Evolutionary conservation across 1,140 invertebrate species (phyloP).

Genomic region (Bombus pascuorum): DNA sequence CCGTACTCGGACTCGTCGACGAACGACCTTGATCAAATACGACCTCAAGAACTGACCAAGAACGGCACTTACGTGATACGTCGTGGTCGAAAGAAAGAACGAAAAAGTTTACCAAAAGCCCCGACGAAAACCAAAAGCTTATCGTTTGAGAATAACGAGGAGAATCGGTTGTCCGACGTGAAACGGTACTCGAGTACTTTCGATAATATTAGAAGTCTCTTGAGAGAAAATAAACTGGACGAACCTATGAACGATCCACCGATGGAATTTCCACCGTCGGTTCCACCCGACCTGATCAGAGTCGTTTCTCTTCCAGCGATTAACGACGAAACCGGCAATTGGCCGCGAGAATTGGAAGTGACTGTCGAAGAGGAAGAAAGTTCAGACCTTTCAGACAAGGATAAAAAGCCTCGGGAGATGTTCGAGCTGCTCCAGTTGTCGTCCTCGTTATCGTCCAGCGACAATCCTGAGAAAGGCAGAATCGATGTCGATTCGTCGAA

Average conservation of each 20-base stretch:
- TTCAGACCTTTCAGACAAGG: slow-evolving; percentile 72
- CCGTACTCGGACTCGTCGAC: slow-evolving; percentile 86
- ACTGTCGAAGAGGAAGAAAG: slow-evolving; percentile 75
- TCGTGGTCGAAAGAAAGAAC: slow-evolving; percentile 85
- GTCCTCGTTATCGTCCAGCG: slow-evolving; percentile 2
- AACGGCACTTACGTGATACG: slow-evolving; percentile 89
- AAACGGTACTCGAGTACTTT: slow-evolving; percentile 90
- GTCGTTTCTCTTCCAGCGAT: slow-evolving; percentile 87
- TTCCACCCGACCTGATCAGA: slow-evolving; percentile 85
- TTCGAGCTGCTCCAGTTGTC: slow-evolving; percentile 45
- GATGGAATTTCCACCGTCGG: slow-evolving; percentile 81
- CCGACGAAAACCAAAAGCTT: slow-evolving; percentile 79
- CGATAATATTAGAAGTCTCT: slow-evolving; percentile 89
- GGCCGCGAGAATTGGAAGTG: slow-evolving; percentile 66
- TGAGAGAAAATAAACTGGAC: slow-evolving; percentile 83
- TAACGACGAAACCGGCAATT: slow-evolving; percentile 78
- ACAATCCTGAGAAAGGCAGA: slow-evolving; percentile 21
- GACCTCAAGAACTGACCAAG: slow-evolving; percentile 84
- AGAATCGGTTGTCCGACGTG: slow-evolving; percentile 84
- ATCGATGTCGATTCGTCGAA: background rate
- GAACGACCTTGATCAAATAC: slow-evolving; percentile 81
- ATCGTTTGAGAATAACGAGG: slow-evolving; percentile 79
- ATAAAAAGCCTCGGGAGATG: slow-evolving; percentile 67
- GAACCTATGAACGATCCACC: slow-evolving; percentile 83
- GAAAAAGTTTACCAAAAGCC: slow-evolving; percentile 81